Conservation (phyloP, 2,113 vertebrate genomes). For the Lota lota region DNA sequence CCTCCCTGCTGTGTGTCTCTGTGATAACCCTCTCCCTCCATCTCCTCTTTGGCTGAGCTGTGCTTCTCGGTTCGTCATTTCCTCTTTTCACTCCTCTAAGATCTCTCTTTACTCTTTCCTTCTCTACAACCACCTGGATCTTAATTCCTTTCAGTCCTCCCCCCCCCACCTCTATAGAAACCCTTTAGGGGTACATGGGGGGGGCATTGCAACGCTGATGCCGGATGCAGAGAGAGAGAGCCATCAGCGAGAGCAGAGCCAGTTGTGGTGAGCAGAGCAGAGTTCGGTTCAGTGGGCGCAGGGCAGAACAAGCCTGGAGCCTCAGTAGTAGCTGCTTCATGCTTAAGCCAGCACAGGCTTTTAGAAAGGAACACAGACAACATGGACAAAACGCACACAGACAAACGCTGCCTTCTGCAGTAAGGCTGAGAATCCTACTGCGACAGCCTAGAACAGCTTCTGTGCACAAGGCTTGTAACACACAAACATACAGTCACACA, state of each 20-base stretch:
- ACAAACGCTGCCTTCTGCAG: not conserved
- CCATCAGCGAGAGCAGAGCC: constrained; percentile 12
- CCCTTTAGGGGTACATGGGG: too few relatives aligned
- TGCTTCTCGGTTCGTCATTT: not conserved
- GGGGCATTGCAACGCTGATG: constrained; percentile 31
- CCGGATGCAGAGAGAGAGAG: constrained; percentile 32
- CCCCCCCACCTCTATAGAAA: not conserved
- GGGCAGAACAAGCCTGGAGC: constrained; percentile 24
- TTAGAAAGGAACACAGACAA: constrained; percentile 6
- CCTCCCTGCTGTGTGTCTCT: constrained; percentile 50
- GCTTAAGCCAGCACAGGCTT: not conserved
- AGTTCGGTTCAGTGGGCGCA: constrained; percentile 30
- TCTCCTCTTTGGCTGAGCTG: constrained; percentile 72
- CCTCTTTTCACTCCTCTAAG: constrained; percentile 30
- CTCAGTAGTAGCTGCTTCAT: not conserved
- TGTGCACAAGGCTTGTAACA: not conserved
- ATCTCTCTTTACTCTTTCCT: constrained; percentile 46
- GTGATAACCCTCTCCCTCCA: constrained; percentile 56
- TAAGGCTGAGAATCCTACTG: not conserved
- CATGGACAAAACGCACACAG: constrained; percentile 13
- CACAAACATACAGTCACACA: not conserved
- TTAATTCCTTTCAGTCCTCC: constrained; percentile 50
- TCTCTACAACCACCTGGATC: constrained; percentile 48
- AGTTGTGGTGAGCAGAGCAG: constrained; percentile 28
- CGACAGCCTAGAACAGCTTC: not conserved